phyloP scores from a whole-genome alignment of 2,113 vertebrate genomes.

The Micronycteris hirsuta region DNA sequence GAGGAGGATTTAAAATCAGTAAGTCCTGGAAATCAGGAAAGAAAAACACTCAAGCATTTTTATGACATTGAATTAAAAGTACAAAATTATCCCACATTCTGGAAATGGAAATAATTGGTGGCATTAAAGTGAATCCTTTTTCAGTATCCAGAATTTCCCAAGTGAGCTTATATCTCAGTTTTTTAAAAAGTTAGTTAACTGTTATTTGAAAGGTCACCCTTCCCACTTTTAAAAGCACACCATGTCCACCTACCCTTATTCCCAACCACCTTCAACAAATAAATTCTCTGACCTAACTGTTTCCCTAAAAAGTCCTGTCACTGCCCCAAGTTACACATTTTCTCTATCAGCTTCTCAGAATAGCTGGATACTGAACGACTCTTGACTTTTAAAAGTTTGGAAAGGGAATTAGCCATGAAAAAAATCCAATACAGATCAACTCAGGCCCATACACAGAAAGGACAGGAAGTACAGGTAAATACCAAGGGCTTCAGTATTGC shows the following conservation, averaged over 20 bases:
- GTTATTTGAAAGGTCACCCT: not conserved
- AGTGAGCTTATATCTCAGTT: not conserved
- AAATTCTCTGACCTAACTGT: not conserved
- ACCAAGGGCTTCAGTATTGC: not conserved
- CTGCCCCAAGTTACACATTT: not conserved
- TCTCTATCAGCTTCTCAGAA: not conserved
- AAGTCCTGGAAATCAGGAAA: not conserved
- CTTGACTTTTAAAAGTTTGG: not conserved
- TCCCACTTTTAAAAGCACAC: not conserved
- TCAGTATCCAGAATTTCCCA: not conserved
- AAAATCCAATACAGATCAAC: not conserved
- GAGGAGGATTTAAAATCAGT: not conserved
- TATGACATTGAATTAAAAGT: not conserved
- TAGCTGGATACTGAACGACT: not conserved
- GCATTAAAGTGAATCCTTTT: not conserved
- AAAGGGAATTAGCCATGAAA: not conserved
- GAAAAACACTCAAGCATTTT: not conserved
- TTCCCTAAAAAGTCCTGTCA: not conserved
- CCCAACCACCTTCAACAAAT: not conserved
- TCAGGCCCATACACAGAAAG: not conserved
- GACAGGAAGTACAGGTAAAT: not conserved
- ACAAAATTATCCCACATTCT: not conserved
- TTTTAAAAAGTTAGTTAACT: not conserved
- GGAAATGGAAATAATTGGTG: not conserved
- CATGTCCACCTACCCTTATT: rapidly evolving